Evolutionary conservation across 1,140 invertebrate species (phyloP).

Genomic region (Luehdorfia chinensis): DNA sequence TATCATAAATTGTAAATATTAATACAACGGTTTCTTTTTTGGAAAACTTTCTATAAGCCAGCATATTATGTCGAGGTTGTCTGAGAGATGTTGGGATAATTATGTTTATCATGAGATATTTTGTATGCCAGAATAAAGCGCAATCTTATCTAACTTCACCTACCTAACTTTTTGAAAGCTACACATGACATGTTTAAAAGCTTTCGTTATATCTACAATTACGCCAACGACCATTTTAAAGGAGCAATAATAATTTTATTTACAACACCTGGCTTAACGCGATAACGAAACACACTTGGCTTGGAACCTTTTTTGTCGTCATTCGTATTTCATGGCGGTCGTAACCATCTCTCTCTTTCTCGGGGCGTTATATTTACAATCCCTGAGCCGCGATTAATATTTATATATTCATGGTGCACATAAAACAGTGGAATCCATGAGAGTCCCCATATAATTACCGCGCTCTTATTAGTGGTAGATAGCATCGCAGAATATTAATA

Average conservation of each 20-base stretch:
- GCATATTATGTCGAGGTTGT: no score
- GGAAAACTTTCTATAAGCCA: no score
- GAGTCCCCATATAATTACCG: constrained; percentile 42
- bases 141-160: no score
- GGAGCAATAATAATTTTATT: constrained; percentile 40
- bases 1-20: no score
- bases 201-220: constrained; percentile 23
- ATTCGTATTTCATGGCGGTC: constrained; percentile 24
- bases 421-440: constrained; percentile 39
- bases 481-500: constrained; percentile 45
- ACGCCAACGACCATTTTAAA: constrained; percentile 22
- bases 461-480: constrained; percentile 42
- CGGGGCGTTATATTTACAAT: constrained; percentile 9
- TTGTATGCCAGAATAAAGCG: no score
- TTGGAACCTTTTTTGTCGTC: constrained; percentile 28
- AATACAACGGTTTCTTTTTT: no score
- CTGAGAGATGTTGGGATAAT: no score
- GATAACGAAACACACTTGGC: constrained; percentile 30
- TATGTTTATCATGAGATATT: no score
- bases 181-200: no score
- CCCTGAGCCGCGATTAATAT: constrained; percentile 26
- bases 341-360: constrained; percentile 28
- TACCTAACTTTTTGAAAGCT: no score
- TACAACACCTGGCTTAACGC: constrained; percentile 31
- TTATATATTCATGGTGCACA: constrained; percentile 50